phyloP scores from a whole-genome alignment of 1,140 invertebrate species.

The Drosophila fuyamai region DNA sequence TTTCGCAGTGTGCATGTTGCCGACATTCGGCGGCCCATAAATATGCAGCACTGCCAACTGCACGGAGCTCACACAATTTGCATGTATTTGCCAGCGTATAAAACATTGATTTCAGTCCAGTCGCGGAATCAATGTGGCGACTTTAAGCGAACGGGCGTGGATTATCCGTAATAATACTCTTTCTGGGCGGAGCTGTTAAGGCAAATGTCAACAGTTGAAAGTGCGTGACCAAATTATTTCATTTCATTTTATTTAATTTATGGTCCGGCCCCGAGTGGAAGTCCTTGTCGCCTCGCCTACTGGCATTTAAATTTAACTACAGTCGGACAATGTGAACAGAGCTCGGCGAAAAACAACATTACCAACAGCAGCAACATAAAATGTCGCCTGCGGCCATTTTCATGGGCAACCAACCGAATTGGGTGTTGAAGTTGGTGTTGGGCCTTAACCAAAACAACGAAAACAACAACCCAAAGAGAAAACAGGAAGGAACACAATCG shows the following conservation, averaged over 20 bases:
- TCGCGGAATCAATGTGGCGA: conserved; percentile 23
- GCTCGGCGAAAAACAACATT: conserved; percentile 25
- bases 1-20: conserved; percentile 63
- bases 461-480: conserved; percentile 32
- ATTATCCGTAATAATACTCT: conserved; percentile 36
- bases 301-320: conserved; percentile 75
- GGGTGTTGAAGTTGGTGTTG: conserved; percentile 58
- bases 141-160: conserved; percentile 21
- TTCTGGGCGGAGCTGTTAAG: conserved; percentile 31
- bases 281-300: conserved; percentile 30
- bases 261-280: conserved; percentile 19
- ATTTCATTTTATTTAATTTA: conserved; percentile 73
- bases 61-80: conserved; percentile 46
- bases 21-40: conserved; percentile 70
- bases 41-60: conserved; percentile 66
- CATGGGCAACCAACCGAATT: conserved; percentile 65
- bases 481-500: background rate
- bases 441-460: conserved; percentile 34
- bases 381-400: conserved; percentile 72
- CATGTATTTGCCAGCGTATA: conserved; percentile 32
- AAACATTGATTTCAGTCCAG: conserved; percentile 45
- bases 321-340: conserved; percentile 53
- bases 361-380: conserved; percentile 56
- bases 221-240: conserved; percentile 60
- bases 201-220: conserved; percentile 55